A percentile compares a stretch with the other conserved stretches of the same genome.
Conservation (phyloP, 1,140 invertebrate species). For the Cylas formicarius region DNA sequence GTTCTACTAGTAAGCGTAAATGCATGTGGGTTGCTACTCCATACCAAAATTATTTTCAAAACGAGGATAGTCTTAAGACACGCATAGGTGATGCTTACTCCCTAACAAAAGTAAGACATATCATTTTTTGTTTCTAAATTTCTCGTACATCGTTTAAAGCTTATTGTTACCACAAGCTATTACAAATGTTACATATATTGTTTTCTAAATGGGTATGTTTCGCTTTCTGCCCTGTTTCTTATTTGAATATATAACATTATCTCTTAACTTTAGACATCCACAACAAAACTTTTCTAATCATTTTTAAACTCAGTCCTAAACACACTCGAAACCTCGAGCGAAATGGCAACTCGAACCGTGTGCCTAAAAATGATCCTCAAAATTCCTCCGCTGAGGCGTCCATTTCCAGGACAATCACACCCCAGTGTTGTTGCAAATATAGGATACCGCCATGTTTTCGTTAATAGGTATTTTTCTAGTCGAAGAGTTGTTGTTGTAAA, state of each 20-base stretch:
- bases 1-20: slow-evolving; percentile 13
- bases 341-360: not conserved
- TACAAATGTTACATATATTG: not conserved
- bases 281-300: slow-evolving; percentile 1
- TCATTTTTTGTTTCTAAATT: slow-evolving; percentile 3
- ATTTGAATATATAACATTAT: slow-evolving; percentile 4
- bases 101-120: slow-evolving; percentile 14
- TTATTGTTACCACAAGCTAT: slow-evolving; percentile 18
- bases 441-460: slow-evolving; percentile 65
- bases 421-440: slow-evolving; percentile 59
- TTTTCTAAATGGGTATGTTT: slow-evolving; percentile 10
- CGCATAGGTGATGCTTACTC: slow-evolving; percentile 21
- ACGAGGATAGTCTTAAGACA: slow-evolving; percentile 21
- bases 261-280: slow-evolving; percentile 1
- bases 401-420: slow-evolving; percentile 44
- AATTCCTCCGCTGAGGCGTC: slow-evolving; percentile 11
- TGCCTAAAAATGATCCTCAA: not conserved
- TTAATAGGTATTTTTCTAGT: slow-evolving; percentile 55
- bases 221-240: slow-evolving; percentile 14
- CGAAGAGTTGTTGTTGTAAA: slow-evolving; percentile 59
- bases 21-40: slow-evolving; percentile 5
- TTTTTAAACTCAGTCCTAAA: slow-evolving; percentile 14
- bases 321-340: not conserved
- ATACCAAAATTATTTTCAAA: slow-evolving; percentile 12
- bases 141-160: slow-evolving; percentile 12